phyloP scores from a whole-genome alignment of 2,113 vertebrate genomes.

The Calyptommatus sinebrachiatus region DNA sequence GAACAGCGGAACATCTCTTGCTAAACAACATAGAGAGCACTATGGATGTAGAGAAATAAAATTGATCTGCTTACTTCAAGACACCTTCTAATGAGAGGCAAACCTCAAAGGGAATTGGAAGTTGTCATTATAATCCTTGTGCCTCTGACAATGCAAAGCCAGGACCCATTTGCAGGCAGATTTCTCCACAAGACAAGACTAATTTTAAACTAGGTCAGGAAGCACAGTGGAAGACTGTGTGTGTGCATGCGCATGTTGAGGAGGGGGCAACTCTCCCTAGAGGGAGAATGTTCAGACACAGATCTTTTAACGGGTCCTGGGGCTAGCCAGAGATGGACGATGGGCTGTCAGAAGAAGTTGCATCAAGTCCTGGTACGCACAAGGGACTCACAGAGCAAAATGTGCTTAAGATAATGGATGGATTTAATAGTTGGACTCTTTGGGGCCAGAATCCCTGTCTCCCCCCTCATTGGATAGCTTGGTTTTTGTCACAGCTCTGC shows the following conservation, averaged over 20 bases:
- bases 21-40: neutral
- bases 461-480: neutral
- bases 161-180: neutral
- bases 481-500: neutral
- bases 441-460: no score
- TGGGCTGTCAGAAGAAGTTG: neutral
- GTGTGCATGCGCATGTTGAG: neutral
- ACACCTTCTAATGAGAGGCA: conserved; percentile 22
- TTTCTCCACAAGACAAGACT: neutral
- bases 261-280: accelerated
- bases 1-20: neutral
- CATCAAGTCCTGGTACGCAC: neutral
- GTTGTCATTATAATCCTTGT: conserved; percentile 49
- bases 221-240: neutral
- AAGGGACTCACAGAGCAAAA: neutral
- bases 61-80: neutral
- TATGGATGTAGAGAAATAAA: neutral
- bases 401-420: neutral
- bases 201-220: conserved; percentile 17
- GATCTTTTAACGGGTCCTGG: neutral
- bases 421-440: neutral
- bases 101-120: conserved; percentile 3
- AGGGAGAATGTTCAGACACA: accelerated
- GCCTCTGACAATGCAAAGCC: conserved; percentile 14
- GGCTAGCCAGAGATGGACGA: neutral